Evolutionary conservation across 2,888 invertebrate genomes (phyloP).

Genomic region (Adelphocoris suturalis): DNA sequence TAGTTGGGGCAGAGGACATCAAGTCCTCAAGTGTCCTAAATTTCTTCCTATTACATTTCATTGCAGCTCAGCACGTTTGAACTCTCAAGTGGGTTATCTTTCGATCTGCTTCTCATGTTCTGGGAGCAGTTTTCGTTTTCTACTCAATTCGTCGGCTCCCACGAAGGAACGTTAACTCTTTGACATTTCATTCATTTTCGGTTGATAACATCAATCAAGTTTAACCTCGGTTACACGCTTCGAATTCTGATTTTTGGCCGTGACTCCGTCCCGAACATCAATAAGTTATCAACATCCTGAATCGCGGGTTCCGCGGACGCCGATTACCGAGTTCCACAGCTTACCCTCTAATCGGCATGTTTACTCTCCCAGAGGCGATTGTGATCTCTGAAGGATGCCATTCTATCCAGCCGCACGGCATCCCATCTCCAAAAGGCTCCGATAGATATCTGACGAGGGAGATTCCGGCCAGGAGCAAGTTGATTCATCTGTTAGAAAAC

Average conservation of each 20-base stretch:
- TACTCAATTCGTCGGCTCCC: no score
- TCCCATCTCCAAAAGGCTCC: background rate
- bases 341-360: conserved; percentile 7
- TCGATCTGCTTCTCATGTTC: no score
- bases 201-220: background rate
- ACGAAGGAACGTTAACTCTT: no score
- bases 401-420: conserved; percentile 10
- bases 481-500: background rate
- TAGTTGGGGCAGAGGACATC: no score
- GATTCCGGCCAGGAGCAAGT: background rate
- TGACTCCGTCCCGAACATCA: background rate
- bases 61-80: no score
- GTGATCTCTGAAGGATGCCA: conserved; percentile 9
- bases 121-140: no score
- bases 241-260: background rate
- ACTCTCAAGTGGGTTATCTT: no score
- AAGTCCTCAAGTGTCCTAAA: no score
- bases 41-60: no score
- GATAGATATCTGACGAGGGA: background rate
- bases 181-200: background rate
- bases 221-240: background rate
- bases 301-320: background rate
- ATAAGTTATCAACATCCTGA: conserved; percentile 2
- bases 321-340: conserved; percentile 39
- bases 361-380: conserved; percentile 6